These are phyloP conservation scores for Hozukius guyotensis DNA, from an alignment of 2,797 vertebrate species.

Conservation along the genomic window DNA sequence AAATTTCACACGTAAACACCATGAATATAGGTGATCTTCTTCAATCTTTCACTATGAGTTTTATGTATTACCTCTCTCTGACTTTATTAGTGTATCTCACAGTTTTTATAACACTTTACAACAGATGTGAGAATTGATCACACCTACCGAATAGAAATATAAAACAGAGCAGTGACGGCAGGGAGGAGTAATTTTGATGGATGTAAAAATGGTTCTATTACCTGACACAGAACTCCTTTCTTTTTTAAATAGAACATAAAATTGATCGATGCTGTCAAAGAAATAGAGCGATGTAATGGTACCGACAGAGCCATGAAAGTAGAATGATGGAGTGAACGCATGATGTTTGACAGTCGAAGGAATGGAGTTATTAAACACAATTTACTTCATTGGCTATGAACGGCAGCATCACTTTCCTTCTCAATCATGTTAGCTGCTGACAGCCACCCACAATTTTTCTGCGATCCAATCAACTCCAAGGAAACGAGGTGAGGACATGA, in stretches of 20 bases:
- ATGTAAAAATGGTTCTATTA: conserved; percentile 30
- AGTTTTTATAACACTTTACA: conserved; percentile 8
- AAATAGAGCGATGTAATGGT: conserved; percentile 20
- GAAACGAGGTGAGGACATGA: conserved; percentile 59
- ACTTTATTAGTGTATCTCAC: conserved; percentile 12
- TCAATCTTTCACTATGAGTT: conserved; percentile 7
- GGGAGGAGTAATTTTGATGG: conserved; percentile 14
- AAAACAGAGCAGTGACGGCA: conserved; percentile 1
- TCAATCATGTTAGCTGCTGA: conserved; percentile 38
- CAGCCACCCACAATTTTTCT: conserved; percentile 14
- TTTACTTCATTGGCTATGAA: conserved; percentile 27
- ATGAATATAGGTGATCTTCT: conserved; percentile 9
- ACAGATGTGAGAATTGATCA: conserved; percentile 25
- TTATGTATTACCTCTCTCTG: conserved; percentile 15
- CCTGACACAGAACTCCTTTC: not conserved
- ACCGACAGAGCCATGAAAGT: conserved; percentile 18
- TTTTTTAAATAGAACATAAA: conserved; percentile 45
- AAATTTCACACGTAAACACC: conserved; percentile 29
- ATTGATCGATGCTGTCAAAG: conserved; percentile 43
- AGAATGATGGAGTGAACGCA: conserved; percentile 33
- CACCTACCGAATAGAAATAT: not conserved
- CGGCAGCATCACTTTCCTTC: conserved; percentile 28
- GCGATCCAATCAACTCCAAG: conserved; percentile 46
- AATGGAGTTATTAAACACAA: conserved; percentile 53
- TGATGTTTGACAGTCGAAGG: conserved; percentile 49